These are phyloP conservation scores for Amitus sp. DNA, from an alignment of 2,888 invertebrate species.

Conservation along the genomic window DNA sequence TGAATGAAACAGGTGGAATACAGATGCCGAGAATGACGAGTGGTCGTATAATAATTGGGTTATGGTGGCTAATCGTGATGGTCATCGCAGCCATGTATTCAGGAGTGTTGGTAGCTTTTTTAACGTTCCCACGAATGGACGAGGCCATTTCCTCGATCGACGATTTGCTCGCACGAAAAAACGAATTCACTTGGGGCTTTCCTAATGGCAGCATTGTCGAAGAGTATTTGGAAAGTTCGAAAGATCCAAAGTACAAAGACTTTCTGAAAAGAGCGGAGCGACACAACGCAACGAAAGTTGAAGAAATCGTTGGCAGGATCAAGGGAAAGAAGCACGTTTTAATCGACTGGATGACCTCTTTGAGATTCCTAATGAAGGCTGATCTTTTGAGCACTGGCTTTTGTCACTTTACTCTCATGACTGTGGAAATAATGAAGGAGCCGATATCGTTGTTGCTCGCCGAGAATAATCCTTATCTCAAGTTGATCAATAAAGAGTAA, in stretches of 20 bases:
- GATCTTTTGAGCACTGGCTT: conserved; percentile 70
- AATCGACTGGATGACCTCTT: conserved; percentile 84
- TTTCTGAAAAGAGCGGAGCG: conserved; percentile 70
- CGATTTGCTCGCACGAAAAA: conserved; percentile 71
- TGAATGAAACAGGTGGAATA: conserved; percentile 76
- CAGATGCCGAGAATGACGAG: conserved; percentile 87
- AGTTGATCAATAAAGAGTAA: conserved; percentile 82
- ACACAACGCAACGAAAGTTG: conserved; percentile 49
- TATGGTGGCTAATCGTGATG: conserved; percentile 93
- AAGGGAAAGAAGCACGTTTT: conserved; percentile 76
- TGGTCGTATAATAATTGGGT: conserved; percentile 84
- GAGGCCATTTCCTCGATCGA: conserved; percentile 75
- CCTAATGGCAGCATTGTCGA: conserved; percentile 81
- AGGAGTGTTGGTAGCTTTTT: conserved; percentile 90
- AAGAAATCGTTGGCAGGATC: conserved; percentile 69
- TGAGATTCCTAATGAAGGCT: conserved; percentile 74
- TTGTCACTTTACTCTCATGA: conserved; percentile 80
- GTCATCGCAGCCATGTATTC: conserved; percentile 92
- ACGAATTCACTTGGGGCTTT: conserved; percentile 79
- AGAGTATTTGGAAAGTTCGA: conserved; percentile 71
- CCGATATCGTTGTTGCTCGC: conserved; percentile 82
- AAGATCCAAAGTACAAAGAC: conserved; percentile 70
- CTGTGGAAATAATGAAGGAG: conserved; percentile 83
- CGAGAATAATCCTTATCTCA: conserved; percentile 79
- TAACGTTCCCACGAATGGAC: conserved; percentile 89